Evolutionary conservation across 2,797 vertebrate species (phyloP), one percentile per base, ranked within the genome.

Genomic region (Phrynocephalus forsythii): DNA sequence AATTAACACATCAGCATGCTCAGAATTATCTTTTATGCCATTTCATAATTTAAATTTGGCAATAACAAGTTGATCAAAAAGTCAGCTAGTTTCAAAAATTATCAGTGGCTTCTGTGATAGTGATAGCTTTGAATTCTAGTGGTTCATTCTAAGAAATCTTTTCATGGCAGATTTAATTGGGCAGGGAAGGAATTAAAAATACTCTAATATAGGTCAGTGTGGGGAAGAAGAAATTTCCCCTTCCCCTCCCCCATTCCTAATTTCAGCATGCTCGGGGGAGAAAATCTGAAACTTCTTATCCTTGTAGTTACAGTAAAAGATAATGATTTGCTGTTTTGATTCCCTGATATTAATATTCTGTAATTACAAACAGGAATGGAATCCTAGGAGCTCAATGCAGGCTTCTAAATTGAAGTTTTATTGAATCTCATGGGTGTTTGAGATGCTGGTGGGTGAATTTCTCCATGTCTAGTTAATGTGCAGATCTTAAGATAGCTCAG

Each of bases 161-260:
- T 87, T 85, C 60, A 67, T 67, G 77, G 78, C 33, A 67, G 60
- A 13, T 78, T 85, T 75, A 87, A 87, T 6, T 67, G 20, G 28
- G 38, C 63, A 50, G 73, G 38, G 52, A 66, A 67, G 52, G 52
- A 81, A 30, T 38, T 73, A 81, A 86, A 63, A 63, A 63, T 20
- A 50, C 30, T 68, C 3, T 44, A 56, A 72, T 68, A 44, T 68
- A 71, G 30, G 20, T 80, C 50, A 66, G 15, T n/a, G 60, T 73
- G 26, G 52, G 52, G 52, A 56, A 56, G 52, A 56, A 56, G 52
- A 56, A 15, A 56, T 56, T 56, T 56, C 13, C 52, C 52, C 52
- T 56, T 56, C 11, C 52, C 52, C 52, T 56, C 52, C 52, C 52
- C 13, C 52, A 13, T 56, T 56, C 75, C 66, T 75, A 26, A 71